Conservation (phyloP, 2,888 invertebrate genomes). For the Hypsopygia costalis region DNA sequence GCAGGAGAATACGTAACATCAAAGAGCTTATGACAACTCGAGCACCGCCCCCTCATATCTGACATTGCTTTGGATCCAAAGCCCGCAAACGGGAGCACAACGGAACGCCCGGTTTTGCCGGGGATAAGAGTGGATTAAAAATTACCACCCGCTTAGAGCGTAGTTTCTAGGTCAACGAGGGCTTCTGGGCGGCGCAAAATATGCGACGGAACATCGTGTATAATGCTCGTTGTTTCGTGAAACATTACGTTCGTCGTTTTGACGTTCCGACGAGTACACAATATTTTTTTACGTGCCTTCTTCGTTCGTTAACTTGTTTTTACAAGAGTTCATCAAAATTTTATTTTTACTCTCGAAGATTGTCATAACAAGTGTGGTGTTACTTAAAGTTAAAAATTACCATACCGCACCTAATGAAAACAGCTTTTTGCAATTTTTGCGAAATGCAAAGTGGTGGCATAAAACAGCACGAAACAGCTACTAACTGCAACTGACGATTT, state of each 20-base stretch:
- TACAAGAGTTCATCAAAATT: too few relatives aligned
- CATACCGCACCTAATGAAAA: too few relatives aligned
- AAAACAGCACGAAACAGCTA: too few relatives aligned
- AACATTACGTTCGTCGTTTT: not conserved
- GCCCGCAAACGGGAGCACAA: slow-evolving; percentile 5
- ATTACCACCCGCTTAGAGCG: slow-evolving; percentile 10
- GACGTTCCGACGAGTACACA: not conserved
- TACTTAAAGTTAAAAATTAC: too few relatives aligned
- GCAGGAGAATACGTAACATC: not conserved
- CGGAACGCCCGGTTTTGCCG: not conserved
- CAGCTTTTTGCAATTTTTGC: too few relatives aligned
- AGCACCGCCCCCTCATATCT: not conserved
- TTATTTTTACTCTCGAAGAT: not conserved
- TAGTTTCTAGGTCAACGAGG: slow-evolving; percentile 15
- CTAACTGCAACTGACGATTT: not conserved
- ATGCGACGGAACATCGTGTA: not conserved
- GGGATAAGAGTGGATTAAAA: slow-evolving; percentile 17
- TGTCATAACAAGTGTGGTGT: too few relatives aligned
- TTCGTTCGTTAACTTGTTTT: too few relatives aligned
- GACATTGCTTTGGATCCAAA: not conserved
- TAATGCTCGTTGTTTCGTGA: not conserved
- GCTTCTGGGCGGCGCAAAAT: slow-evolving; percentile 1
- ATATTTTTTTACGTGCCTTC: not conserved
- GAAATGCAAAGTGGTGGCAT: too few relatives aligned
- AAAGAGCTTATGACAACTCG: not conserved